A percentile compares a stretch with the other conserved stretches of the same genome.
phyloP scores from a whole-genome alignment of 2,797 vertebrate genomes.

The Rousettus madagascariensis region DNA sequence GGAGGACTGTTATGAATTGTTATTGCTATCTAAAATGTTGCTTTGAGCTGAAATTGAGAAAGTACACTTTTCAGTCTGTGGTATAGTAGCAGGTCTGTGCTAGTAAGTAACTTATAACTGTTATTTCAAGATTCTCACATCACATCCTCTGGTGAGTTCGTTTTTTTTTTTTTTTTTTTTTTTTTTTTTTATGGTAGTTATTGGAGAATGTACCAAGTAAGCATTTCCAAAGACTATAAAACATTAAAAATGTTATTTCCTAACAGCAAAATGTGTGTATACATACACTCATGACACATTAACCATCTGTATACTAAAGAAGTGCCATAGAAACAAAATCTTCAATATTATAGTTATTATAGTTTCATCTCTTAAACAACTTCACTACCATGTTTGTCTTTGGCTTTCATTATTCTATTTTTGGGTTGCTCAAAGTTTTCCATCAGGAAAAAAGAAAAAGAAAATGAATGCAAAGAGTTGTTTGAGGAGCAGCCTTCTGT shows the following conservation, averaged over 20 bases:
- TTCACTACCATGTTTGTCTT: background rate
- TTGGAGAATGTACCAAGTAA: background rate
- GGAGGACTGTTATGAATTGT: conserved; percentile 34
- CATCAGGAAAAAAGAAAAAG: background rate
- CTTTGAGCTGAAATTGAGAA: conserved; percentile 38
- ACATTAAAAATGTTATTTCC: background rate
- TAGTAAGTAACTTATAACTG: background rate
- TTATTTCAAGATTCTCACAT: background rate
- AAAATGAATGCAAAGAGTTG: background rate
- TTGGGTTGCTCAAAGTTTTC: background rate
- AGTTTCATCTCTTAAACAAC: background rate
- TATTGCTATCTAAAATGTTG: background rate
- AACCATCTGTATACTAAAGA: background rate
- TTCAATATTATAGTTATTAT: background rate
- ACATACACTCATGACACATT: background rate
- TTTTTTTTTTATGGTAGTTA: background rate
- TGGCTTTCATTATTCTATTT: conserved; percentile 13
- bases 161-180: background rate
- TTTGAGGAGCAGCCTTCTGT: background rate
- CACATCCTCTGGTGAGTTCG: background rate
- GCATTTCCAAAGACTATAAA: background rate
- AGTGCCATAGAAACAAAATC: background rate
- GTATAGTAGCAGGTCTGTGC: background rate
- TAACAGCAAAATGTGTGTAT: background rate
- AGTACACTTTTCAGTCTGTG: background rate